A percentile compares a stretch with the other conserved stretches of the same genome.
These are phyloP conservation scores for Girardinichthys multiradiatus DNA, from an alignment of 2,113 vertebrate species.

Conservation along the genomic window DNA sequence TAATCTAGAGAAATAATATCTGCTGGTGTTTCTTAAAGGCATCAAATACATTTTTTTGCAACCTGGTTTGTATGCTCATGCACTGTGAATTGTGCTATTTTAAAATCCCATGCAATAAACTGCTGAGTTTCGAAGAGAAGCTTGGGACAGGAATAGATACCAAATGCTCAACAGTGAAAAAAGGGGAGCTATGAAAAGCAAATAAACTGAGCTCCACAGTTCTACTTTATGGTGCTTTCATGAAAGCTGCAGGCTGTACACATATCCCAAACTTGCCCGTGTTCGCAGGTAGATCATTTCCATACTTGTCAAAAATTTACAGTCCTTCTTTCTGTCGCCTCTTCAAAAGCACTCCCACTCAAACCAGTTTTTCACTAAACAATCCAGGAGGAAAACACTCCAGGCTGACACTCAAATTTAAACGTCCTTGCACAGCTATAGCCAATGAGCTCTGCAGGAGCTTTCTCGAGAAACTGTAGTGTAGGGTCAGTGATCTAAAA, in stretches of 20 bases:
- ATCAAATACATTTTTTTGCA: slow-evolving; percentile 24
- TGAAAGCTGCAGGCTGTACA: slow-evolving; percentile 39
- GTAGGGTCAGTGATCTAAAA: slow-evolving; percentile 78
- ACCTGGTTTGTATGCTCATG: slow-evolving; percentile 27
- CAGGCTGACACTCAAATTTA: slow-evolving; percentile 22
- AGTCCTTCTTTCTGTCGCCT: slow-evolving; percentile 32
- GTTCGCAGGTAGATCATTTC: slow-evolving; percentile 53
- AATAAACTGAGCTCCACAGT: slow-evolving; percentile 50
- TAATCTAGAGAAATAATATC: slow-evolving; percentile 24
- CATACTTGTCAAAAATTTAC: slow-evolving; percentile 31
- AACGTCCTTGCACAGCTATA: slow-evolving; percentile 63
- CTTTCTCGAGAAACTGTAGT: slow-evolving; percentile 70
- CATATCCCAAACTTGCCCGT: slow-evolving; percentile 21
- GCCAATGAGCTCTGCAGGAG: slow-evolving; percentile 36
- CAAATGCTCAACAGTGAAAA: slow-evolving; percentile 40
- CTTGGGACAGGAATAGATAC: slow-evolving; percentile 53
- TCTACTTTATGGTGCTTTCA: slow-evolving; percentile 36
- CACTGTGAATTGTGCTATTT: slow-evolving; percentile 30
- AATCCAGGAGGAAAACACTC: slow-evolving; percentile 52
- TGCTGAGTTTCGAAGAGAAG: slow-evolving; percentile 34
- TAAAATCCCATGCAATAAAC: slow-evolving; percentile 52
- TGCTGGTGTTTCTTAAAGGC: slow-evolving; percentile 41
- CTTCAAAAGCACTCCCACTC: slow-evolving; percentile 18
- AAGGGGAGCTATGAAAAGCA: slow-evolving; percentile 39
- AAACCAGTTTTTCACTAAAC: slow-evolving; percentile 27